Conservation (phyloP, 1,140 invertebrate species). For the Samia ricini region DNA sequence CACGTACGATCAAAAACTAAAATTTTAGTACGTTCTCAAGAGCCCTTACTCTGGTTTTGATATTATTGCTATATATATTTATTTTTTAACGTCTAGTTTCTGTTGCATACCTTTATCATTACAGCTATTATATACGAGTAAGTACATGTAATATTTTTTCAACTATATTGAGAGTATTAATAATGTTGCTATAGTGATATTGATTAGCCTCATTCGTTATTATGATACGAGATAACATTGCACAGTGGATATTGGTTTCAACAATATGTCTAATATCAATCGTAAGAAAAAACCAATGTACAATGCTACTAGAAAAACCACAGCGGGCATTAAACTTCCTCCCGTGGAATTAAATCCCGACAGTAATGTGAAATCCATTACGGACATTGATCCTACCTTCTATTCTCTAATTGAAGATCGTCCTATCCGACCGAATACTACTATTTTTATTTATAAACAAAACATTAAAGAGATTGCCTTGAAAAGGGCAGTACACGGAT, state of each 20-base stretch:
- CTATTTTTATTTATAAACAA: constrained; percentile 77
- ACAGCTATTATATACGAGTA: too few species aligned
- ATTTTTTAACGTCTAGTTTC: too few species aligned
- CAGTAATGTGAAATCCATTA: constrained; percentile 62
- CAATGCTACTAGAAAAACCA: constrained; percentile 33
- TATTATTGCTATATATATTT: too few species aligned
- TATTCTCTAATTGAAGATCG: constrained; percentile 79
- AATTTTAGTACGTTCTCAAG: too few species aligned
- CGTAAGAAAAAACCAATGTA: constrained; percentile 33
- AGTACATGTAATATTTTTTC: background rate
- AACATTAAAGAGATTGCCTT: constrained; percentile 77
- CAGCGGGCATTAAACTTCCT: constrained; percentile 48
- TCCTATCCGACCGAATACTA: constrained; percentile 75
- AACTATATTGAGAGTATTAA: background rate
- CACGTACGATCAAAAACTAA: too few species aligned
- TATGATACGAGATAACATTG: background rate
- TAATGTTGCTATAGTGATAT: constrained; percentile 53
- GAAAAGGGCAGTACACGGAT: constrained; percentile 78
- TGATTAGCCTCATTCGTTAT: constrained; percentile 23
- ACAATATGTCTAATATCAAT: constrained; percentile 26
- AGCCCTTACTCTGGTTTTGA: too few species aligned
- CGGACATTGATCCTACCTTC: constrained; percentile 81
- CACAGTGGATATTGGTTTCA: constrained; percentile 7
- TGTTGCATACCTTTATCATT: too few species aligned
- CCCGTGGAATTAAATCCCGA: constrained; percentile 42